These are phyloP conservation scores for Burhinus oedicnemus DNA, from an alignment of 2,113 vertebrate genomes.

Conservation along the genomic window DNA sequence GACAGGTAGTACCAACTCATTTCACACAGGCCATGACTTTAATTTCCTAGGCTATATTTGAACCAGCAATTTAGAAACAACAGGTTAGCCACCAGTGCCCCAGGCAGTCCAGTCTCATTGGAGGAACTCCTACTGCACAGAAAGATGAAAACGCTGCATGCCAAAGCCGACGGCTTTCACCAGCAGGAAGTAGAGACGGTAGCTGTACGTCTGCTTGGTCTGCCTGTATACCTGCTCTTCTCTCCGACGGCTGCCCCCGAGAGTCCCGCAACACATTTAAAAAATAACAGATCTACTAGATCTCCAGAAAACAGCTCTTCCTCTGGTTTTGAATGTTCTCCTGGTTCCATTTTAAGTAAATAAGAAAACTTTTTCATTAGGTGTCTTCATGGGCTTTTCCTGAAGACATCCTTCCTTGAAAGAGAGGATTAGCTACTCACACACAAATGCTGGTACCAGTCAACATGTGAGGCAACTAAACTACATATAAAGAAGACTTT, in stretches of 20 bases:
- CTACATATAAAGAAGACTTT: not conserved
- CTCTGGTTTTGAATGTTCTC: not conserved
- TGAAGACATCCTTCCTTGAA: not conserved
- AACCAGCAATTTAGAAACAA: not conserved
- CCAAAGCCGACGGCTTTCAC: not conserved
- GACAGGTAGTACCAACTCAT: not conserved
- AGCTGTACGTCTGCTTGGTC: not conserved
- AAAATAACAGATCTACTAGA: not conserved
- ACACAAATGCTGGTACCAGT: not conserved
- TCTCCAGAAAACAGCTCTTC: not conserved
- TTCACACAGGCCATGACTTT: constrained; percentile 4
- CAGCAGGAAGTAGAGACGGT: not conserved
- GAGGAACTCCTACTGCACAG: accelerated
- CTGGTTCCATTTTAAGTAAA: not conserved
- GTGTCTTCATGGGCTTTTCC: not conserved
- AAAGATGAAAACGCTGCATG: not conserved
- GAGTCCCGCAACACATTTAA: not conserved
- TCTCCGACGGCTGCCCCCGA: not conserved
- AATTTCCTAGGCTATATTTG: constrained; percentile 8
- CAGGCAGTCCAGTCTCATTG: accelerated
- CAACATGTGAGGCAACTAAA: not conserved
- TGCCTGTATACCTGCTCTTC: not conserved
- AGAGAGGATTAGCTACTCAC: not conserved
- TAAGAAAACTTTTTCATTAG: not conserved
- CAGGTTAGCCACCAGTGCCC: not conserved